These are phyloP conservation scores for Amphipyra tragopoginis DNA, from an alignment of 2,888 invertebrate genomes.

Conservation along the genomic window DNA sequence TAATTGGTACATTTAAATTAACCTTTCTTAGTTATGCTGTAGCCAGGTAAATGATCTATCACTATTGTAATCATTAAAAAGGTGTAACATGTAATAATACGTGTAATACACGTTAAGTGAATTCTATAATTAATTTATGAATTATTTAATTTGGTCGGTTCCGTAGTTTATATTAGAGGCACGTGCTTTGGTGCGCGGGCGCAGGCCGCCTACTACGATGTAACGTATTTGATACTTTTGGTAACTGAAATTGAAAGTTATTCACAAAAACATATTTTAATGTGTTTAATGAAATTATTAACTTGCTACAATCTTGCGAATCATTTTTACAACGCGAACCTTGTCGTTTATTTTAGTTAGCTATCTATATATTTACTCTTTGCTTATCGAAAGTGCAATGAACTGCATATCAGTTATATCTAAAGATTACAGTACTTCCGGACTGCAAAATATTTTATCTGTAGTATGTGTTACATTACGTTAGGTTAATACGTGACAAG, in stretches of 20 bases:
- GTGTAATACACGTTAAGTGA: conserved; percentile 47
- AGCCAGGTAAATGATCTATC: conserved; percentile 7
- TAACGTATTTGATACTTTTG: conserved; percentile 57
- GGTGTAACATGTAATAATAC: conserved; percentile 36
- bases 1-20: neutral
- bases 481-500: neutral
- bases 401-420: conserved; percentile 34
- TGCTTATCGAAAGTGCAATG: conserved; percentile 24
- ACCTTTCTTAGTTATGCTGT: no score
- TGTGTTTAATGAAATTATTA: no score
- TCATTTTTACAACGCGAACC: no score
- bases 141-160: conserved; percentile 75
- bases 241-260: neutral
- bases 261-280: no score
- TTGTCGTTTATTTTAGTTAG: no score
- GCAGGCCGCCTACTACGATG: conserved; percentile 27
- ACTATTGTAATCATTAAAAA: conserved; percentile 24
- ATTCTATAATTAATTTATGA: conserved; percentile 70
- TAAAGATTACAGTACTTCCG: conserved; percentile 17
- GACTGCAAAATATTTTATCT: conserved; percentile 22
- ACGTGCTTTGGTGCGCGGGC: conserved; percentile 68
- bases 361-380: conserved; percentile 11
- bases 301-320: no score
- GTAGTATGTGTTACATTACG: neutral
- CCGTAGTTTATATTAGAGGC: conserved; percentile 76